Evolutionary conservation across 2,888 invertebrate genomes (phyloP), one percentile per base, ranked within the genome.

Genomic region (Bruchidius siliquastri): DNA sequence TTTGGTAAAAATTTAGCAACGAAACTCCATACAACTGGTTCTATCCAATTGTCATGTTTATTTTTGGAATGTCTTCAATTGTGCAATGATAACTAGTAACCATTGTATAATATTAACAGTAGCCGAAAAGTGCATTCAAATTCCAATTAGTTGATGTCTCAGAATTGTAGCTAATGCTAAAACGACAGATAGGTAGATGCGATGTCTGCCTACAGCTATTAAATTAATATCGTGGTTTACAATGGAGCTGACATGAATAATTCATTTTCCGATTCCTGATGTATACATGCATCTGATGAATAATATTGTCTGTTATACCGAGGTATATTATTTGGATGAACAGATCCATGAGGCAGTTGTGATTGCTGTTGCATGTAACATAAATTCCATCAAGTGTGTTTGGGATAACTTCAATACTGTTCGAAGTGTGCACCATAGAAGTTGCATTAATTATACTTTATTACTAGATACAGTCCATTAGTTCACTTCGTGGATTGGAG

Each of bases 241-340:
- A 72, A 73, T 72, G 70, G 76, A 74, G 49, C 75, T 74, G 71
- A 70, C 70, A 79, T 79, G 77, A 76, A 79, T 79, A 77, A 77
- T 79, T 76, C 77, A 79, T 79, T 74, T 73, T 72, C 72, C 75
- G 68, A 49, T 49, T 49, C 49, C 74, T 76, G 74, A 74, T 74
- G 74, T 77, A 77, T 75, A 77, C 77, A 79, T 76, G 76, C 75
- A 77, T 76, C 75, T 78, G 77, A 76, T 76, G 77, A 74, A 77
- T 75, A 70, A 74, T 73, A 75, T 49, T 49, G 49, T 49, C 49
- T 49, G 49, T 49, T 49, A 49, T 49, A 49, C 49, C 6, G 49
- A 13, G 49, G 49, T 49, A 49, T 49, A 49, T 49, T 18, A 49
- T 49, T 49, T 49, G 49, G 49, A 49, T 49, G 49, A 49, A 13